Evolutionary conservation across 2,888 invertebrate species (phyloP), one percentile per base, ranked within the genome.

Genomic region (Unio delphinus): DNA sequence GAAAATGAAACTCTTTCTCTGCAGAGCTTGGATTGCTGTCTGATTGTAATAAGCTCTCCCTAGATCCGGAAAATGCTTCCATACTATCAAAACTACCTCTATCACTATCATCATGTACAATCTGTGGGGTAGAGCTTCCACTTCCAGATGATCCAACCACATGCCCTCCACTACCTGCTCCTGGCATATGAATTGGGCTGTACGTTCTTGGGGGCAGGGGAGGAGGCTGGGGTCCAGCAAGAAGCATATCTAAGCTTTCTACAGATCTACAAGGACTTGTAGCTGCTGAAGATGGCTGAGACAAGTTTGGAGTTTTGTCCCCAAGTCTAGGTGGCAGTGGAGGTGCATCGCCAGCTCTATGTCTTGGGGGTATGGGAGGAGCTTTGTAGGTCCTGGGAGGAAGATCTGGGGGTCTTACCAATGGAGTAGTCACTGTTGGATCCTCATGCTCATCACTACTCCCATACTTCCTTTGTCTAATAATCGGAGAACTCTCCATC

Each of bases 181-280:
- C 65, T n/a, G 75, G 69, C 74, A 82, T 79, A 65, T 83, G 80
- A 28, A 86, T 76, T 23, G 87, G 87, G 70, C 86, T 86, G 68
- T 86, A 86, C n/a, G 85, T 86, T 64, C 87, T 66, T 17, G 87
- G 87, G 8, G 87, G 87, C 11, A 87, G 75, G 26, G 87, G 87
- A 56, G 86, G 87, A 8, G 87, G 87, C n/a, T 68, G 67, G 34
- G 75, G 65, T 59, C 64, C 65, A 28, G 64, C 69, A 64, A 65
- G 65, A 23, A 69, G 71, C 60, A 77, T 70, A 55, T 75, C 70
- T 56, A 75, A 59, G 67, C 68, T 74, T 61, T 75, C 75, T 18
- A 78, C 61, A 18, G 73, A 70, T 61, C 72, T 61, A 34, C 69
- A 61, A 11, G 78, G 78, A 28, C 72, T 69, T 18, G 75, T 72